These are phyloP conservation scores for Benitochromis conjunctus DNA, from an alignment of 2,113 vertebrate species.

Conservation along the genomic window DNA sequence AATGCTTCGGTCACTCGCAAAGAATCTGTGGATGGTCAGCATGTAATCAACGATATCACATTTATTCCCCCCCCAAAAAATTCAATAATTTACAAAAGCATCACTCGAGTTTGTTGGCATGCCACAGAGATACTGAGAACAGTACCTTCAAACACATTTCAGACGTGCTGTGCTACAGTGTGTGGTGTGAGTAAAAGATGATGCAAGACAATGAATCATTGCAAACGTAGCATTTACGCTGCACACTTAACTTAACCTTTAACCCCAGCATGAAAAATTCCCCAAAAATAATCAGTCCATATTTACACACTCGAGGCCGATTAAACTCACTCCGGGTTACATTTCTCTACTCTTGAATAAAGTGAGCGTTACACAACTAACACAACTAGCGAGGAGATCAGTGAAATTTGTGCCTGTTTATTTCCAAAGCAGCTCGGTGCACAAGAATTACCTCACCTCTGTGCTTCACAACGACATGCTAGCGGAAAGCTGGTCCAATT, in stretches of 20 bases:
- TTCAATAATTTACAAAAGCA: not conserved
- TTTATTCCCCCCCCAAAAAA: not conserved
- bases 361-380: conserved; percentile 16
- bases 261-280: not conserved
- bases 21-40: not conserved
- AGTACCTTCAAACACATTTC: not conserved
- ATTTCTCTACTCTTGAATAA: not conserved
- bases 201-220: not conserved
- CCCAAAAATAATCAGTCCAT: not conserved
- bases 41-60: not conserved
- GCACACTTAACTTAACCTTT: not conserved
- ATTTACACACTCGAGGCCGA: not conserved
- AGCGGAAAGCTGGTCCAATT: not conserved
- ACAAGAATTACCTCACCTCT: not conserved
- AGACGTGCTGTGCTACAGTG: not conserved
- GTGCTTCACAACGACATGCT: not conserved
- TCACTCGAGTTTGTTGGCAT: not conserved
- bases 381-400: not conserved
- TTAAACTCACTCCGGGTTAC: not conserved
- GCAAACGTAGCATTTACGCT: not conserved
- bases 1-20: not conserved
- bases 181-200: not conserved
- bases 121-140: not conserved
- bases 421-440: not conserved
- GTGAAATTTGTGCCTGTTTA: not conserved